Evolutionary conservation across 2,888 invertebrate species (phyloP), one percentile per base, ranked within the genome.

Genomic region (Scaptomyza caliginosa): DNA sequence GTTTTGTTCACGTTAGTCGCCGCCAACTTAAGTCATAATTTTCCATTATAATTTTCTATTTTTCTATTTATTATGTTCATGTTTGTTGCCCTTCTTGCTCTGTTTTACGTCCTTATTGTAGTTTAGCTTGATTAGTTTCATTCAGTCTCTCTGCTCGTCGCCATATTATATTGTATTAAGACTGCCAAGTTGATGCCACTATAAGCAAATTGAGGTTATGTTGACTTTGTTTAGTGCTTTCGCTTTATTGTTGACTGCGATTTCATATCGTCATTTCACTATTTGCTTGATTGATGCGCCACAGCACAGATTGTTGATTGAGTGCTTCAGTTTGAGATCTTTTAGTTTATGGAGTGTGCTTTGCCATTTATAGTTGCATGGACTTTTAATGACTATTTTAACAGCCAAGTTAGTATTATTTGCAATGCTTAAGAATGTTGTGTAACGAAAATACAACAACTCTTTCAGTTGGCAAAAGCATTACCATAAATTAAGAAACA

Each of bases 11-110:
- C 76, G 79, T 76, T 68, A 79, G 48, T 65, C 36, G 64, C 67
- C 36, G 64, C 67, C 67, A 71, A 74, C 74, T 79, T 63, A 76
- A 74, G 76, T 82, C 80, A 77, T 79, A 82, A 83, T 80, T 82
- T 83, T 82, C 77, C 74, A 79, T 82, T 67, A 77, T 80, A 77
- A 80, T 80, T 80, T 77, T 77, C 67, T 60, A 68, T 75, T 63
- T 67, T 76, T 64, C 70, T 67, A 77, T 80, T 79, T 79, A 67
- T 82, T 82, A 63, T 64, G 67, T 52, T 52, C 70, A 64, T 56
- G 67, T 73, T 76, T 68, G 49, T 64, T 60, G 49, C 54, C 55
- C 19, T 32, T 42, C 51, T 38, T 26, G 56, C 52, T 46, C 56
- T 48, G 58, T 28, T 50, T 24, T 19, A 32, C 40, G 60, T 67